Percentiles rank a stretch among this genome's conserved stretches.
Conservation (phyloP, 1,140 invertebrate genomes). For the Neoseiulus cucumeris region DNA sequence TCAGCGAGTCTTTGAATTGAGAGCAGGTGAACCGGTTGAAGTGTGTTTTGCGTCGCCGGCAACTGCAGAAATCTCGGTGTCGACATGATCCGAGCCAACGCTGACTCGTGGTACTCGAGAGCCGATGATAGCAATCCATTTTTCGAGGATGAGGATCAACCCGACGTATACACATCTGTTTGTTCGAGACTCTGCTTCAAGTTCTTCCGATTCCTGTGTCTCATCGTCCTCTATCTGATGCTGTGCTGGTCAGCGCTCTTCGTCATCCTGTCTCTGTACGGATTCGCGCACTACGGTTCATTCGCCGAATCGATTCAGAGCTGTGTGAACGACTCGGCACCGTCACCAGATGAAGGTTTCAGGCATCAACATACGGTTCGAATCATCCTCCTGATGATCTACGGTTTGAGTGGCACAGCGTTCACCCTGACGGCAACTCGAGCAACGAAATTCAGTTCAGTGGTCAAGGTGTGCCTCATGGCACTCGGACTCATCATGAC, state of each 20-base stretch:
- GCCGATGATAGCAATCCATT: conserved; percentile 1
- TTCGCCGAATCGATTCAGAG: not conserved
- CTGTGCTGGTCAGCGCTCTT: not conserved
- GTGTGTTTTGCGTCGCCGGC: too few species aligned
- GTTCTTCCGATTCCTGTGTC: not conserved
- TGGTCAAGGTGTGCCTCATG: not conserved
- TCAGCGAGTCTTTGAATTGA: too few species aligned
- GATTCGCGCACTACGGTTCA: not conserved
- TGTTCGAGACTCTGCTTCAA: not conserved
- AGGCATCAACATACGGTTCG: not conserved
- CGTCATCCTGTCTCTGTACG: not conserved
- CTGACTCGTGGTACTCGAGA: not conserved
- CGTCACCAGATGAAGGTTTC: not conserved
- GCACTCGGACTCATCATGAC: not conserved
- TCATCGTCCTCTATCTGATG: not conserved
- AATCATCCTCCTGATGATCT: not conserved
- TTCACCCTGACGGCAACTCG: not conserved
- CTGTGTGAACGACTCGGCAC: not conserved
- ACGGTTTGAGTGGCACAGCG: not conserved
- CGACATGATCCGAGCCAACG: not conserved
- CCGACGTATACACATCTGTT: not conserved
- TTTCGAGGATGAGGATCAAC: not conserved
- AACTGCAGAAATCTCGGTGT: too few species aligned
- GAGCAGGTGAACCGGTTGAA: too few species aligned
- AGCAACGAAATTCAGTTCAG: not conserved